These are phyloP conservation scores for Hapalemur alaotrensis DNA, from an alignment of 2,797 vertebrate genomes.

Conservation along the genomic window DNA sequence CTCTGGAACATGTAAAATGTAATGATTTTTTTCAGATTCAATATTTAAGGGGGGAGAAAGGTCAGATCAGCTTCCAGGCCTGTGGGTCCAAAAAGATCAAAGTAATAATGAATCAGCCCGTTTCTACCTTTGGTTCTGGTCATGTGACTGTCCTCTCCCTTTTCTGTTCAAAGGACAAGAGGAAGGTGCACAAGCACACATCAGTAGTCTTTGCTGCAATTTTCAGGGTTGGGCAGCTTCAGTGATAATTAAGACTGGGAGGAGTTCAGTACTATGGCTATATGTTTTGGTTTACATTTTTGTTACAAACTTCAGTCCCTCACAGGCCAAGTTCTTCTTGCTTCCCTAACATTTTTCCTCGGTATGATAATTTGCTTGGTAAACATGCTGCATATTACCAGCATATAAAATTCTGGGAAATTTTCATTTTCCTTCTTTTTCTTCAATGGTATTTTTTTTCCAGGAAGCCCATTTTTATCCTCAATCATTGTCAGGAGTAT, in stretches of 20 bases:
- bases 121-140: not conserved
- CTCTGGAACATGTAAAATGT: not conserved
- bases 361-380: not conserved
- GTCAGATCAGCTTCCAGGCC: not conserved
- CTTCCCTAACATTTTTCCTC: not conserved
- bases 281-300: not conserved
- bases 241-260: not conserved
- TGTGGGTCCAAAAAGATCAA: not conserved
- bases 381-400: not conserved
- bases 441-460: not conserved
- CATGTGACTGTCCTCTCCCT: not conserved
- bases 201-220: not conserved
- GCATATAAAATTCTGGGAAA: constrained; percentile 11
- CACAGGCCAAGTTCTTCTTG: not conserved
- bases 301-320: not conserved
- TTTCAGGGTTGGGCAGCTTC: not conserved
- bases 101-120: not conserved
- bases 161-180: constrained; percentile 14
- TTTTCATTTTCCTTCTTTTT: constrained; percentile 8
- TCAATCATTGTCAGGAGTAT: not conserved
- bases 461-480: not conserved
- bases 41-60: not conserved
- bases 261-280: not conserved
- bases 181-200: not conserved
- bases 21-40: not conserved